These are phyloP conservation scores for Python bivittatus DNA, from an alignment of 2,113 vertebrate genomes.

Conservation along the genomic window DNA sequence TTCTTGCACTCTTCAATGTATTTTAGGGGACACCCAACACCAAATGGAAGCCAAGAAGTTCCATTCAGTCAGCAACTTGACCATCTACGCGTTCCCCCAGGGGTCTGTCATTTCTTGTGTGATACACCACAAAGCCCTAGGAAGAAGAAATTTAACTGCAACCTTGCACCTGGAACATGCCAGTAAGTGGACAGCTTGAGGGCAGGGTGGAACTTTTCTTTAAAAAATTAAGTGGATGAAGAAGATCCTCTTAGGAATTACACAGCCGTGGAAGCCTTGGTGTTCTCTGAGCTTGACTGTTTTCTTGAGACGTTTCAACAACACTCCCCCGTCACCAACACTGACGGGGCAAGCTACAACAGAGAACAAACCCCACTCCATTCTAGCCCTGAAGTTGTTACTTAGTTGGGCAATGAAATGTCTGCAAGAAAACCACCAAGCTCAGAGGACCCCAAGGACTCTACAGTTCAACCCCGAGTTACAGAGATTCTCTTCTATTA, in stretches of 20 bases:
- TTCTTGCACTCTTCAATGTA: background rate
- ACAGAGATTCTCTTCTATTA: too few relatives aligned
- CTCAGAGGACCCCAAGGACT: too few relatives aligned
- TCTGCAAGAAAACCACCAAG: too few relatives aligned
- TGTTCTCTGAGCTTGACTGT: too few relatives aligned
- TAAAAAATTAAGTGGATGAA: background rate
- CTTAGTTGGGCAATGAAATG: too few relatives aligned
- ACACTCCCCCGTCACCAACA: too few relatives aligned
- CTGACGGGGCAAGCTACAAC: too few relatives aligned
- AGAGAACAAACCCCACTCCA: too few relatives aligned
- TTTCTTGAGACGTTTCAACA: too few relatives aligned
- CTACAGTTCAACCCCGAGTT: too few relatives aligned
- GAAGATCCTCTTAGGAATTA: background rate
- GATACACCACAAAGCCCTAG: slow-evolving; percentile 58
- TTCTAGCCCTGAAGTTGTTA: too few relatives aligned
- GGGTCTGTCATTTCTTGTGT: slow-evolving; percentile 54
- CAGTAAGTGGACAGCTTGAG: slow-evolving; percentile 17
- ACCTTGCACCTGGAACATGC: slow-evolving; percentile 53
- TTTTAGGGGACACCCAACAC: slow-evolving; percentile 63
- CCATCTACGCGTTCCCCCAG: background rate
- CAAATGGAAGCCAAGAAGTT: slow-evolving; percentile 63
- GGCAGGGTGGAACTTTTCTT: background rate
- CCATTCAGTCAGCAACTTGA: slow-evolving; percentile 59
- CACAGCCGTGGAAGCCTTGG: too few relatives aligned
- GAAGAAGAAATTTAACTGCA: slow-evolving; percentile 9